A percentile compares a stretch with the other conserved stretches of the same genome.
Conservation (phyloP, 2,797 vertebrate species). For the Gambelia wislizenii region DNA sequence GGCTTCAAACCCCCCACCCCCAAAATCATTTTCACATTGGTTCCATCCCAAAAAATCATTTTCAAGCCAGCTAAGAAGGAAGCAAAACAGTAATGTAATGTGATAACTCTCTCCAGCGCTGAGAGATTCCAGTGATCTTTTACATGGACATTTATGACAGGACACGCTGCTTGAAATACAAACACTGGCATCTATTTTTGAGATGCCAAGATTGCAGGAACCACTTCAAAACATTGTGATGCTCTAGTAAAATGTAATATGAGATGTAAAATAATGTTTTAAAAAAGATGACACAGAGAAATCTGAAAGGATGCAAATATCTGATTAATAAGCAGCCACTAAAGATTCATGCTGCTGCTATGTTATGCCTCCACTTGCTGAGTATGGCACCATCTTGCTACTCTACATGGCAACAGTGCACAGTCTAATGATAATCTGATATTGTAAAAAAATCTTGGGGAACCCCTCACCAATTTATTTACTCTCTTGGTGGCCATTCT, state of each 20-base stretch:
- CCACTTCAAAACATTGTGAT: neutral
- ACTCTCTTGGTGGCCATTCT: neutral
- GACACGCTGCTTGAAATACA: neutral
- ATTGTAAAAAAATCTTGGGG: neutral
- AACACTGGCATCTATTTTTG: neutral
- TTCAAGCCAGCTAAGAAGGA: neutral
- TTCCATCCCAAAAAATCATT: neutral
- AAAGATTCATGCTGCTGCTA: neutral
- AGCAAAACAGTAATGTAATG: neutral
- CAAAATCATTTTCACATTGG: too few species aligned
- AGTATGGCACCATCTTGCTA: neutral
- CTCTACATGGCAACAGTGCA: neutral
- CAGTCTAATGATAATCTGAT: neutral
- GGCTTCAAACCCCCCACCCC: neutral
- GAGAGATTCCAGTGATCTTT: neutral
- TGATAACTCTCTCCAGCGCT: neutral
- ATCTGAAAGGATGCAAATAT: too few species aligned
- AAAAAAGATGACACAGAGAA: too few species aligned
- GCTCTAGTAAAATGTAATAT: neutral
- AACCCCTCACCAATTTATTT: neutral
- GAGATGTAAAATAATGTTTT: neutral
- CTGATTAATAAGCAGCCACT: neutral
- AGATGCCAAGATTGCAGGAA: neutral
- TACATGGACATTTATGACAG: neutral
- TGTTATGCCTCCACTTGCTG: neutral